These are phyloP conservation scores for Perdix hodgsoniae DNA, from an alignment of 2,797 vertebrate species.

Conservation along the genomic window DNA sequence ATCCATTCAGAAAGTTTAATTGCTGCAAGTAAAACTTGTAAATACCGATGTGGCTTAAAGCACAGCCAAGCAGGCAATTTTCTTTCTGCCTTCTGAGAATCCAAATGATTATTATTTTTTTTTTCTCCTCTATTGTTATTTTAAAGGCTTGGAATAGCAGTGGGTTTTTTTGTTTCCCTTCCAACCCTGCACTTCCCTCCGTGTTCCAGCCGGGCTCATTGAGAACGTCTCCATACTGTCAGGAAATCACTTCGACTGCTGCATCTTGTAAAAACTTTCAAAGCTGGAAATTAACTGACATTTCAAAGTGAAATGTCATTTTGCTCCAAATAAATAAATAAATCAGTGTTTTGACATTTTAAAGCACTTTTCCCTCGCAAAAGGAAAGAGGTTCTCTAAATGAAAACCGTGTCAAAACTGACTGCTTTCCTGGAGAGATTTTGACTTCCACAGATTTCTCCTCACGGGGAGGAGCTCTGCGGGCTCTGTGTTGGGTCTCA, in stretches of 20 bases:
- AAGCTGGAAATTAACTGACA: slow-evolving; percentile 70
- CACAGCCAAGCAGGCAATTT: neutral
- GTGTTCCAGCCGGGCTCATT: neutral
- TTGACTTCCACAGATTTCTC: neutral
- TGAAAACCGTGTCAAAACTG: slow-evolving; percentile 48
- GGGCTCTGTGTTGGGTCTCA: fast-evolving
- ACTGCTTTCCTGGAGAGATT: neutral
- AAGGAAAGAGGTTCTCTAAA: slow-evolving; percentile 22
- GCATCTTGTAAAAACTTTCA: slow-evolving; percentile 60
- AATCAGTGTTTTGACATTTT: slow-evolving; percentile 62
- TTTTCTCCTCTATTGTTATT: neutral
- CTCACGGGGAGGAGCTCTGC: neutral
- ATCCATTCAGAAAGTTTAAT: slow-evolving; percentile 51
- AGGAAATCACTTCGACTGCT: slow-evolving; percentile 58
- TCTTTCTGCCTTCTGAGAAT: neutral
- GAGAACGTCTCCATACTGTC: slow-evolving; percentile 33
- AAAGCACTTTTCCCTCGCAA: slow-evolving; percentile 43
- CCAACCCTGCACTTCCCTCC: neutral
- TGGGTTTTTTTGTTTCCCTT: neutral
- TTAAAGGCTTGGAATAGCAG: neutral
- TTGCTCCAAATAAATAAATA: slow-evolving; percentile 67
- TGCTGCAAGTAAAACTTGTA: slow-evolving; percentile 34
- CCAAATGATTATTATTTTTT: neutral
- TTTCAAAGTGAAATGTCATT: slow-evolving; percentile 74
- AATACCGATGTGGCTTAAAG: neutral